phyloP scores from a whole-genome alignment of 2,113 vertebrate species.

The Anser cygnoides region DNA sequence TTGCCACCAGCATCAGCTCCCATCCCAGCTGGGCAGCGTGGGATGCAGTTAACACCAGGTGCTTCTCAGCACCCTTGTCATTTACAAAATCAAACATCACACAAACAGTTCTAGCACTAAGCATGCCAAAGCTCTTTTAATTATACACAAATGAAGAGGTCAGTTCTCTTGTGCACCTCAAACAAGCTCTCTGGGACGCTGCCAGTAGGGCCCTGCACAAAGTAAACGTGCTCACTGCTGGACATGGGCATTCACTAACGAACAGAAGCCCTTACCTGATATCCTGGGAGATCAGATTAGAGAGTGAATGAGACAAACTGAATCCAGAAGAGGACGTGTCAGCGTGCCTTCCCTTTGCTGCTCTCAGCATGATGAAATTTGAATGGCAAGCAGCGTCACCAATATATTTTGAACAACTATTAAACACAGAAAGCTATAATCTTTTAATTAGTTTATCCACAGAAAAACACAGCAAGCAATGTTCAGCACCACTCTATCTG shows the following conservation, averaged over 20 bases:
- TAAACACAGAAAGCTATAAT: conserved; percentile 2
- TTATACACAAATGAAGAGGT: neutral
- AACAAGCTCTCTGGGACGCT: neutral
- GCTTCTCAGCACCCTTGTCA: neutral
- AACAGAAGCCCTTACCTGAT: neutral
- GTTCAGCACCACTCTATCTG: conserved; percentile 67
- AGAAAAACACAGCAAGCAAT: conserved; percentile 67
- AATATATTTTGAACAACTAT: neutral
- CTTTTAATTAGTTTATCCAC: conserved; percentile 34
- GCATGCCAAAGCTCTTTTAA: neutral
- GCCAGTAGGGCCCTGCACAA: neutral
- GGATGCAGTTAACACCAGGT: conserved; percentile 3
- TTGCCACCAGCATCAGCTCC: conserved; percentile 46
- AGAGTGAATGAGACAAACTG: neutral
- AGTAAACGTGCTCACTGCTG: neutral
- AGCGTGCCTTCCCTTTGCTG: neutral
- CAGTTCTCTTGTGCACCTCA: neutral
- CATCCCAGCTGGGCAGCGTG: neutral
- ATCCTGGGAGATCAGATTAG: neutral
- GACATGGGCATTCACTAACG: neutral
- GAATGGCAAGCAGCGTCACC: neutral
- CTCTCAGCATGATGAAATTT: neutral
- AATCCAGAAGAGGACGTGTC: neutral
- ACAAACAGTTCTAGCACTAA: neutral
- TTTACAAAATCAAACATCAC: neutral